Conservation (phyloP, 2,797 vertebrate species). For the Malurus leucopterus region DNA sequence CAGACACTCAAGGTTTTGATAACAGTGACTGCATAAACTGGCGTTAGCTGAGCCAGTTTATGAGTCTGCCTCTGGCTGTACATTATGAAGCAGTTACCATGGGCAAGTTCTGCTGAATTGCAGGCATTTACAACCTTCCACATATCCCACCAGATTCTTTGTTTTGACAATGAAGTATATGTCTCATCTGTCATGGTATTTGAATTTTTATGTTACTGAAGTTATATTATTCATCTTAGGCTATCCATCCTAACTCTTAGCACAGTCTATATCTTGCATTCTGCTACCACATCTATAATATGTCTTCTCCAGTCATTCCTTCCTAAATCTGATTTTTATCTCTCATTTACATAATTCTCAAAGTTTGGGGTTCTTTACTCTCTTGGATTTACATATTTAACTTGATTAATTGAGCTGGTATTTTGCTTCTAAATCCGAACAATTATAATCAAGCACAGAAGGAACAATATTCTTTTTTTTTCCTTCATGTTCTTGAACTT, state of each 20-base stretch:
- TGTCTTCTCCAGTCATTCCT: background rate
- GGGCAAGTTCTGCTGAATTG: background rate
- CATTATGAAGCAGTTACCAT: background rate
- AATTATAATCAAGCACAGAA: background rate
- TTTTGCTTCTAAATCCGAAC: background rate
- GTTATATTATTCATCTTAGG: background rate
- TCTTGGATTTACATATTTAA: background rate
- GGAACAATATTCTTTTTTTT: background rate
- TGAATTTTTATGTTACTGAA: background rate
- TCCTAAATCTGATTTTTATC: background rate
- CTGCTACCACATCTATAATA: background rate
- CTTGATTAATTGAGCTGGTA: background rate
- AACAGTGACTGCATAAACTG: background rate
- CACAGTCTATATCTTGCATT: background rate
- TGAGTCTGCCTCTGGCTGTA: background rate
- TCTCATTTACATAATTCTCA: background rate
- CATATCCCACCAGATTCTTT: background rate
- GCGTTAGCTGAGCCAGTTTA: background rate
- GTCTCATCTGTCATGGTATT: background rate
- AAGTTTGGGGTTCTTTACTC: background rate
- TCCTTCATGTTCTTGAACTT: background rate
- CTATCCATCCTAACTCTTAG: background rate
- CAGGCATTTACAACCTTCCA: background rate
- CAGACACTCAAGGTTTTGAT: background rate
- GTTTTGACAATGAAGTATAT: background rate